Conservation (phyloP, 2,888 invertebrate species). For the Eurytoma californica region DNA sequence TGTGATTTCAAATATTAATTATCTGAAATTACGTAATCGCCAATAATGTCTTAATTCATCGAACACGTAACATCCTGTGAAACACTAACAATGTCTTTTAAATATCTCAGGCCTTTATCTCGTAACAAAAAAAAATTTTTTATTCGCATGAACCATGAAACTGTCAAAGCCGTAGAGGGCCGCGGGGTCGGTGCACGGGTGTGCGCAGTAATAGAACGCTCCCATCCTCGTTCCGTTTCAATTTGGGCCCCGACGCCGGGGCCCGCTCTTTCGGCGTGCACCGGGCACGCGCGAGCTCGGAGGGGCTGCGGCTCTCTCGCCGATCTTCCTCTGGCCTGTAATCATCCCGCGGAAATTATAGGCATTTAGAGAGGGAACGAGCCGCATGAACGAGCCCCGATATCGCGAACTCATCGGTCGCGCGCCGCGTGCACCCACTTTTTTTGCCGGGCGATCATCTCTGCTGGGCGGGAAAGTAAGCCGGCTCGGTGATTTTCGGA, state of each 20-base stretch:
- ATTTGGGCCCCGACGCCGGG: slow-evolving; percentile 9
- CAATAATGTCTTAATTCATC: too few species aligned
- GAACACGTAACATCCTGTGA: too few species aligned
- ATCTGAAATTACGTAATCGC: too few species aligned
- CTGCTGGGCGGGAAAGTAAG: too few species aligned
- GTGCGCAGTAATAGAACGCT: neutral
- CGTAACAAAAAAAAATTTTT: neutral
- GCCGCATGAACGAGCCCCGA: slow-evolving; percentile 8
- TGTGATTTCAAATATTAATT: too few species aligned
- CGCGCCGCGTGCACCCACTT: slow-evolving; percentile 17
- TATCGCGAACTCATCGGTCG: neutral
- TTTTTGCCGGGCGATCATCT: neutral
- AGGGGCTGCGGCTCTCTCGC: slow-evolving; percentile 21
- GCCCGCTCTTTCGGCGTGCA: slow-evolving; percentile 13
- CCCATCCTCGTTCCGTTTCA: slow-evolving; percentile 18
- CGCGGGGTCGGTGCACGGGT: neutral
- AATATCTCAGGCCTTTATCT: too few species aligned
- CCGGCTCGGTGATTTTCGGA: too few species aligned
- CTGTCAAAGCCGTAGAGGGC: too few species aligned
- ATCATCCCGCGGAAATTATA: slow-evolving; percentile 73
- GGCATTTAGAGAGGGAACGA: slow-evolving; percentile 69
- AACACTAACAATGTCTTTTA: too few species aligned
- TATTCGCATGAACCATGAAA: too few species aligned
- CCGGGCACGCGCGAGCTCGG: slow-evolving; percentile 48
- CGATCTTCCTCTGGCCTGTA: slow-evolving; percentile 62